Percentiles rank a stretch among this genome's conserved stretches.
phyloP scores from a whole-genome alignment of 2,797 vertebrate species.

The Ctenopoma kingsleyae region DNA sequence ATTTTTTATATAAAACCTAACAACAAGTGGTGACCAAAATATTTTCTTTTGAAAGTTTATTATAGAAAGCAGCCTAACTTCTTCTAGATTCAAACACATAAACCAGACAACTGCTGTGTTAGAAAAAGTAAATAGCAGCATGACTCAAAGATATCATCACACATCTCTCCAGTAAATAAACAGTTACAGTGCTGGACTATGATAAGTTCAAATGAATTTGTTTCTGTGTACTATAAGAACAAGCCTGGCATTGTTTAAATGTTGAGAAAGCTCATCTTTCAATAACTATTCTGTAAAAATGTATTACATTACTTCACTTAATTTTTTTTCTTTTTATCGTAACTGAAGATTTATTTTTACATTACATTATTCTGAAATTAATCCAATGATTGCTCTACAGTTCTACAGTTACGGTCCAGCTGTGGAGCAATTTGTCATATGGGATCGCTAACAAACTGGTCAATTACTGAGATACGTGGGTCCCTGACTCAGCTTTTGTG shows the following conservation, averaged over 20 bases:
- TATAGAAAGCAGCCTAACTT: background rate
- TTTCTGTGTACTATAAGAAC: conserved; percentile 2
- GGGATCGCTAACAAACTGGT: conserved; percentile 69
- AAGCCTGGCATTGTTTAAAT: background rate
- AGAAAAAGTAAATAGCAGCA: conserved; percentile 32
- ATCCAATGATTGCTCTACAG: conserved; percentile 35
- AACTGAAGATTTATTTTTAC: conserved; percentile 34
- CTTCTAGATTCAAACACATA: background rate
- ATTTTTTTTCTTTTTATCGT: background rate
- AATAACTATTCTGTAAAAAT: background rate
- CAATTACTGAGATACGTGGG: conserved; percentile 77
- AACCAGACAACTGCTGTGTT: conserved; percentile 18
- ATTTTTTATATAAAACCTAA: too few relatives aligned
- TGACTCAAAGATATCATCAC: conserved; percentile 35
- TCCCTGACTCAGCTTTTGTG: conserved; percentile 72
- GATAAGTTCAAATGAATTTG: conserved; percentile 17
- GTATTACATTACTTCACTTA: conserved; percentile 8
- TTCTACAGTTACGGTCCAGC: conserved; percentile 40
- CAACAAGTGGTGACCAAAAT: too few relatives aligned
- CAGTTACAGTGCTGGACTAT: background rate
- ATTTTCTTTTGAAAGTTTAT: background rate
- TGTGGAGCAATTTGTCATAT: conserved; percentile 41
- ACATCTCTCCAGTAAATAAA: conserved; percentile 4
- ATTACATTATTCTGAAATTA: conserved; percentile 46
- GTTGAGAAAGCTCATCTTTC: background rate